These are phyloP conservation scores for Trematomus loennbergii DNA, from an alignment of 2,113 vertebrate species.

Conservation along the genomic window DNA sequence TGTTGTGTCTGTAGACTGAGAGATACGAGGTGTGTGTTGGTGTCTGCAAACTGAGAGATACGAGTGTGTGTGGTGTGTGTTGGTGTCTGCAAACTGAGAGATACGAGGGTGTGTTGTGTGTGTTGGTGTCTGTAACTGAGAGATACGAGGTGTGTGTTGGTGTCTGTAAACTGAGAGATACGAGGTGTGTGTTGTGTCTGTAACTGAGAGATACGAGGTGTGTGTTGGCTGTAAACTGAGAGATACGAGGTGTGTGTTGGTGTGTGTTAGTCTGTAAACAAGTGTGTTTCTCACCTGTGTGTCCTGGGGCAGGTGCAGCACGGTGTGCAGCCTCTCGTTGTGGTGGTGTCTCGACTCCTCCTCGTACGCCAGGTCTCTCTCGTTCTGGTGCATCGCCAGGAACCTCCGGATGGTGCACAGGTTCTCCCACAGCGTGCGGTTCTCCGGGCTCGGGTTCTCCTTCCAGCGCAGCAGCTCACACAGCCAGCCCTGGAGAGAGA, in stretches of 20 bases:
- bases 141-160: too few species aligned
- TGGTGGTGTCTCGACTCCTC: conserved; percentile 97
- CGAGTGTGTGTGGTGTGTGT: too few species aligned
- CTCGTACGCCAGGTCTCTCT: conserved; percentile 95
- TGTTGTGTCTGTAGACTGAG: too few species aligned
- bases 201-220: too few species aligned
- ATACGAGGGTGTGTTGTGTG: too few species aligned
- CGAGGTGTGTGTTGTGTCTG: too few species aligned
- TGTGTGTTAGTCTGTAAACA: neutral
- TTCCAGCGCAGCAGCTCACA: conserved; percentile 99
- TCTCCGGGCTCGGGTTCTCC: conserved; percentile 97
- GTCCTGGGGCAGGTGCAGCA: conserved; percentile 94
- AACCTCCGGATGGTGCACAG: conserved; percentile 98
- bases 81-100: too few species aligned
- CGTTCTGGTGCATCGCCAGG: conserved; percentile 90
- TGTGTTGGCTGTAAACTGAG: too few species aligned
- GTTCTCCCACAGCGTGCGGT: conserved; percentile 99
- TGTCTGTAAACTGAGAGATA: neutral
- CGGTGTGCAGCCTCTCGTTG: conserved; percentile 94
- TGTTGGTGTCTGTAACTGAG: too few species aligned
- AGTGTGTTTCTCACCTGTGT: conserved; percentile 88
- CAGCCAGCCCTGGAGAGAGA: conserved; percentile 90
- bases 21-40: too few species aligned
- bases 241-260: neutral
- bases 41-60: too few species aligned